phyloP scores from a whole-genome alignment of 2,797 vertebrate species.

The Synanceia verrucosa region DNA sequence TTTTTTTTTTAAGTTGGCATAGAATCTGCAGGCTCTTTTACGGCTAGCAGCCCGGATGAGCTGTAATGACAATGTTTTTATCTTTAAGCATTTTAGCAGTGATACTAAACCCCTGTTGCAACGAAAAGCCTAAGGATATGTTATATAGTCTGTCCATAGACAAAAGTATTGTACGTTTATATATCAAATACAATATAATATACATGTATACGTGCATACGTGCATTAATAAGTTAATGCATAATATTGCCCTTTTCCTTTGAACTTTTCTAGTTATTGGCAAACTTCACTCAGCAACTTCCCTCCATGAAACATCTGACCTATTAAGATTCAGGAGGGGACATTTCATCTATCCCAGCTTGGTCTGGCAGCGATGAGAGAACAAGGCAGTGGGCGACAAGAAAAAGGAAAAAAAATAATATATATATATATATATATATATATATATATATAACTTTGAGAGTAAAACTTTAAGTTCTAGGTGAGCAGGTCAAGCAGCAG shows the following conservation, averaged over 20 bases:
- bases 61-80: background rate
- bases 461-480: conserved; percentile 67
- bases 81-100: background rate
- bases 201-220: background rate
- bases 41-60: background rate
- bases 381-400: conserved; percentile 33
- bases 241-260: background rate
- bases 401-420: conserved; percentile 24
- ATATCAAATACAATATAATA: no score
- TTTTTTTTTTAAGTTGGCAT: conserved; percentile 7
- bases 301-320: conserved; percentile 35
- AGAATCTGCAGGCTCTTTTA: conserved; percentile 19
- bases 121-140: background rate
- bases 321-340: conserved; percentile 66
- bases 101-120: background rate
- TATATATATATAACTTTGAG: no score
- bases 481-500: conserved; percentile 72
- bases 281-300: conserved; percentile 42
- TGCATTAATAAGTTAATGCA: background rate
- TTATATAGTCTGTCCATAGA: background rate
- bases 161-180: background rate
- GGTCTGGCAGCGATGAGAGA: conserved; percentile 33
- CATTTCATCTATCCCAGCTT: conserved; percentile 45
- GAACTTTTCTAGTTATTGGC: conserved; percentile 30
- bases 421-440: no score